Evolutionary conservation across 2,113 vertebrate genomes (phyloP), one percentile per base, ranked within the genome.

Genomic region (Australoheros scitulus): DNA sequence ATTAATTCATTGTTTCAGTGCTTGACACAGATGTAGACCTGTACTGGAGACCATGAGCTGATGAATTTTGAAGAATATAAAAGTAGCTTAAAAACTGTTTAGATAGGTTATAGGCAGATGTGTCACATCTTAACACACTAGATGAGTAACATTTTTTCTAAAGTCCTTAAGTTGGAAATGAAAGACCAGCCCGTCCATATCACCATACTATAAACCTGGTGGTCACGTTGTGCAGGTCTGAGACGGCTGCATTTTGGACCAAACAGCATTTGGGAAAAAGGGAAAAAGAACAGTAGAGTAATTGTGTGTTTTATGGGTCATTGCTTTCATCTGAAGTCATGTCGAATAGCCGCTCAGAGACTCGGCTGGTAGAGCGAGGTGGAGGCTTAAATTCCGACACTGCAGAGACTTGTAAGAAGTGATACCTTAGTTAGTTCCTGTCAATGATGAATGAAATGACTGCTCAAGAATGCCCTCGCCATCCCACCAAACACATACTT

Each of bases 321-420:
- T 56, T 13, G 38, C 36, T 70, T 79, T 79, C 50, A 78, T 76
- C 74, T 68, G 61, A 56, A 76, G 75, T 87, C 11, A 5, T 34
- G 3, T 34, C 3, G 50, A 36, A n/a, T 43, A 3, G 43, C 14
- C 18, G 41, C 41, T 7, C 74, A 0, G 18, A 64, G 29, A 11
- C 64, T 65, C 20, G 3, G 29, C 55, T 11, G 57, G 15, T 47
- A 24, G 26, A 11, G 34, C 2, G 13, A 78, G 76, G 52, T 41
- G 76, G 74, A 64, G 87, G 38, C 38, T 72, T 59, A 32, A 81
- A 91, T 91, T 91, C 87, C 87, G 36, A 82, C 90, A 86, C 87
- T 92, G 92, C 47, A 89, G 79, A 91, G 91, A 91, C 92, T 87
- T 92, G 92, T 90, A 81, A 22, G 82, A 61, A 76, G 84, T 61